These are phyloP conservation scores for Cathartes aura DNA, from an alignment of 2,113 vertebrate genomes.

Conservation along the genomic window DNA sequence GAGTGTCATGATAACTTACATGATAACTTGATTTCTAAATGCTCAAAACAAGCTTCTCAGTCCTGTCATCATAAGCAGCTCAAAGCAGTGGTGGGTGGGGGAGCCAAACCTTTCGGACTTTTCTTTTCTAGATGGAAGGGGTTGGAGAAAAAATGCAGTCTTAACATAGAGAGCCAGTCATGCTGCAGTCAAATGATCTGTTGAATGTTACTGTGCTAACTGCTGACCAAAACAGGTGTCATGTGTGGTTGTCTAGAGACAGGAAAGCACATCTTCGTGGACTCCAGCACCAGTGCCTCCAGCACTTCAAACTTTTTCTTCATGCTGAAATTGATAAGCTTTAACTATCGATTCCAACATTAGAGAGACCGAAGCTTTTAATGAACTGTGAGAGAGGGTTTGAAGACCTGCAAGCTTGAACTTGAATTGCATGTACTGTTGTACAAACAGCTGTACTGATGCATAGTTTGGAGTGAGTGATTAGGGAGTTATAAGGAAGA, in stretches of 20 bases:
- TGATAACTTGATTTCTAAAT: not conserved
- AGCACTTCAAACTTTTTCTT: not conserved
- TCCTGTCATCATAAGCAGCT: not conserved
- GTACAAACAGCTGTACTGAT: not conserved
- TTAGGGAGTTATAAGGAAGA: not conserved
- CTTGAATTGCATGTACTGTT: not conserved
- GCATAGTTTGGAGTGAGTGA: not conserved
- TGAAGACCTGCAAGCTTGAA: not conserved
- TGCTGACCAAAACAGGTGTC: not conserved
- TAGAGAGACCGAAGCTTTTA: not conserved
- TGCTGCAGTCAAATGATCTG: conserved; percentile 44
- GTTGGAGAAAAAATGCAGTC: not conserved
- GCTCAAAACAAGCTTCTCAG: not conserved
- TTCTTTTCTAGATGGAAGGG: not conserved
- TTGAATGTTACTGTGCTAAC: not conserved
- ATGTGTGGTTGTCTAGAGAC: not conserved
- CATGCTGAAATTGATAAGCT: not conserved
- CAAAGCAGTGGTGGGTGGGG: not conserved
- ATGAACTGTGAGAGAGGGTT: not conserved
- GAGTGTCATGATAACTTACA: not conserved
- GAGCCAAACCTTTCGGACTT: not conserved
- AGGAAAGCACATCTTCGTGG: not conserved
- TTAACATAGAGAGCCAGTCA: not conserved
- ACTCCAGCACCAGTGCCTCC: not conserved
- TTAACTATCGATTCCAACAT: not conserved